These are phyloP conservation scores for Acanthis flammea DNA, from an alignment of 2,797 vertebrate genomes.

Conservation along the genomic window DNA sequence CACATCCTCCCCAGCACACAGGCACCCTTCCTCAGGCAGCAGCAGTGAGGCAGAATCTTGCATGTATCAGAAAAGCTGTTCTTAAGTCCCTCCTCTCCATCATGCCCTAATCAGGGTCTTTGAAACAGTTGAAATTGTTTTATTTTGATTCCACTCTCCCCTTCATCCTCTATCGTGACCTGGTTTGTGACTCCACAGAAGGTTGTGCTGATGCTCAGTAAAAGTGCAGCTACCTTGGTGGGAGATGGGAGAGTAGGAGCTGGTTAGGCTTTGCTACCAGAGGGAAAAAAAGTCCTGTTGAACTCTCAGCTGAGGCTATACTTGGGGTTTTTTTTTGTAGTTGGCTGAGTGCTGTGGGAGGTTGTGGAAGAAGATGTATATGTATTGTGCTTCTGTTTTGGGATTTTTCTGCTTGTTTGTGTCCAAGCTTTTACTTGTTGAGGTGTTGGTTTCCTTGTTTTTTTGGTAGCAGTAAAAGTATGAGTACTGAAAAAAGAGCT, in stretches of 20 bases:
- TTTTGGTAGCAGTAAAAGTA: neutral
- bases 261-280: neutral
- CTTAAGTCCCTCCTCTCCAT: neutral
- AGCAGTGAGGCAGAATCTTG: neutral
- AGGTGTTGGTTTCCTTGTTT: neutral
- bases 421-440: neutral
- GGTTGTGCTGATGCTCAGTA: neutral
- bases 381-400: neutral
- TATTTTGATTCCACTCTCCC: neutral
- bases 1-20: rapidly evolving
- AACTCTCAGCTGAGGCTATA: neutral
- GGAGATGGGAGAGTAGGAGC: neutral
- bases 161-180: rapidly evolving
- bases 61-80: neutral
- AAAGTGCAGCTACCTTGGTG: neutral
- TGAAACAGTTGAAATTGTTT: neutral
- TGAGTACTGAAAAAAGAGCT: neutral
- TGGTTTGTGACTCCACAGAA: neutral
- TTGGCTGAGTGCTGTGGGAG: neutral
- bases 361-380: neutral
- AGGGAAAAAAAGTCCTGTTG: neutral
- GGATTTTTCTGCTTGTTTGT: neutral
- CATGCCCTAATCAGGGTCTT: neutral
- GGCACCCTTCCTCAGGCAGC: neutral
- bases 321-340: neutral